Base-by-base conservation (phyloP, 1,140 invertebrate species). In the Halyomorpha halys region DNA sequence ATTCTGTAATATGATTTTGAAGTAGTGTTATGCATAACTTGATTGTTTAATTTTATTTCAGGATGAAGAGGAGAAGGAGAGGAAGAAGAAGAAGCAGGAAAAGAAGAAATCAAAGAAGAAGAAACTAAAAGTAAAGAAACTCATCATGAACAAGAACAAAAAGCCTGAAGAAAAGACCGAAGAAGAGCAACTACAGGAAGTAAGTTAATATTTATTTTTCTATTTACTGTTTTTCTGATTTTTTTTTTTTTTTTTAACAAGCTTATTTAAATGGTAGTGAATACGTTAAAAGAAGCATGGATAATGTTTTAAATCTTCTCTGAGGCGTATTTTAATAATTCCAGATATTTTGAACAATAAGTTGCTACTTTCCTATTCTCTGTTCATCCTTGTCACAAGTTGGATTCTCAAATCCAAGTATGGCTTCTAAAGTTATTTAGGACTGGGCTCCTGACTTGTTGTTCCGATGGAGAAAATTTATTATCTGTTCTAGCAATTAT, bases 61-160 rank as follows among this genome's bases (percentile, higher is more conserved):
- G 68, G 73, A 83, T 66, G 85, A 83, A 61, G 84, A 86, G 69
- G 85, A 85, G 66, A 83, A 83, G 59, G 85, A 81, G 62, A 83
- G 83, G 66, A 84, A 83, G 70, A 80, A 84, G 3, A 83, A 82
- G 66, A 81, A 78, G 67, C 74, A 76, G 64, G 78, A 78, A 49
- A 75, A 72, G 44, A 72, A 77, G 53, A 76, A 39, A 39, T 3
- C 34, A 6, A 39, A 81, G 74, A 79, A 73, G 71, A 73, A 80
- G 68, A 76, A 77, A 70, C 79, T 76, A 63, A 79, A 76, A 67
- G 75, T 77, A 44, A 79, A 75, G 69, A 75, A 73, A 64, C 72
- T 68, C 53, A n/a, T n/a, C n/a, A 65, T 65, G 59, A 66, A 63
- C 45, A 61, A 70, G 66, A 69, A 71, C 34, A 71, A 73, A 61